Evolutionary conservation across 2,888 invertebrate genomes (phyloP), one percentile per base, ranked within the genome.

Genomic region (Pristionchus fissidentatus): DNA sequence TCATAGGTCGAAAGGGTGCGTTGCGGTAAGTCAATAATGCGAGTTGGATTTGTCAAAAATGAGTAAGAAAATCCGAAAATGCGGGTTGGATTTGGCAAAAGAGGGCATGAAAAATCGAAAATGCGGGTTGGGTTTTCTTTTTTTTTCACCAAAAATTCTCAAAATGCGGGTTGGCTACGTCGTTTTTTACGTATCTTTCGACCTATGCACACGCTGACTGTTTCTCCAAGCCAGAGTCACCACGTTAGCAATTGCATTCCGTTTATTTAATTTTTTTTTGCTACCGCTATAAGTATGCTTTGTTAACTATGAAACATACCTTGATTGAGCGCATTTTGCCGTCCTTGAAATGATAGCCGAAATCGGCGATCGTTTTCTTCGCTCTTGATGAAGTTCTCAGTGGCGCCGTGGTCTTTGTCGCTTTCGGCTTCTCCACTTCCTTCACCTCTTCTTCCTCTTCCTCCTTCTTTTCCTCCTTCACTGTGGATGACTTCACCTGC

Each of bases 361-460:
- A 62, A 32, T 81, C 62, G n/a, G 46, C 80, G 22, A 81, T 46
- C 46, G 43, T 62, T 62, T 41, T 60, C 80, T 79, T 79, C 35
- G 13, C 26, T 22, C 26, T 70, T 26, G 19, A 22, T 4, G 38
- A 38, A 5, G 41, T 26, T 10, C 32, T 15, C 70, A 32, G n/a
- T n/a, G n/a, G n/a, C n/a, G n/a, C 55, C 55, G 7, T n/a, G 26
- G 22, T 2, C 55, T 55, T 55, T 26, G 22, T 55, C 55, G 22
- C 26, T 55, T 3, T 55, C 55, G 13, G 55, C 55, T 55, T 26
- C 55, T 15, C 8, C 19, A 52, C 52, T n/a, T 52, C 19, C 22
- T 8, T n/a, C 22, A 22, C 52, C 8, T 52, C 52, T 22, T 52
- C 52, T 3, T 4, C 52, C 19, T 70, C 66, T 0, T 41, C 41